Evolutionary conservation across 2,797 vertebrate species (phyloP), one percentile per base, ranked within the genome.

Genomic region (Tachyglossus aculeatus): DNA sequence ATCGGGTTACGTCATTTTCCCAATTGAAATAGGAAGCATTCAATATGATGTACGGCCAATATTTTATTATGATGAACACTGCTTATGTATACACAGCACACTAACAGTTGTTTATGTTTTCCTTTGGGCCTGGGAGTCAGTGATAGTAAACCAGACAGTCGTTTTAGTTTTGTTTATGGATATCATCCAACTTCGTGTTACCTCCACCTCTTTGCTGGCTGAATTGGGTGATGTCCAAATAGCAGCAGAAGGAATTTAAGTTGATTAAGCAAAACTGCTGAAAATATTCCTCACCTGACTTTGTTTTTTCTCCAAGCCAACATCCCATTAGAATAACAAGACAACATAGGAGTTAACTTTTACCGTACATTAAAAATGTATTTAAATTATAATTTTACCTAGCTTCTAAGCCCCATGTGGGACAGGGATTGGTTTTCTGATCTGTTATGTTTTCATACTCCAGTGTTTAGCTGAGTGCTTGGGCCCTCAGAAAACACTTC

Each of bases 111-210:
- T 21, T 1, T 0, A 2, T 2, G n/a, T 33, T 67, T 50, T 37
- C 52, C 40, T 40, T 48, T 2, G 52, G 66, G 62, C 79, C 74
- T 67, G 10, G 40, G 62, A 31, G 27, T 27, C 19, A 18, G 29
- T 45, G 56, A 33, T 11, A 36, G 6, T 27, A 52, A 40, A 25
- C 47, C 37, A 55, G 29, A 18, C 8, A 33, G 14, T 14, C 8
- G 10, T 24, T 67, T 67, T 22, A 33, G 48, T 54, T 32, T 71
- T 61, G 25, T 43, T 44, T 67, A 41, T 22, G 25, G 47, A 66
- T 66, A 45, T 31, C 59, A 39, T 33, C 14, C 13, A 29, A 29
- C 44, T 18, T 9, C 9, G 4, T 47, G 24, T 47, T 24, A 15
- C 24, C 15, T 19, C n/a, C 39, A 13, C 22, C 6, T 29, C 31